Percentiles rank a stretch among this genome's conserved stretches.
phyloP scores from a whole-genome alignment of 2,797 vertebrate species.

The Hyperoplus immaculatus region DNA sequence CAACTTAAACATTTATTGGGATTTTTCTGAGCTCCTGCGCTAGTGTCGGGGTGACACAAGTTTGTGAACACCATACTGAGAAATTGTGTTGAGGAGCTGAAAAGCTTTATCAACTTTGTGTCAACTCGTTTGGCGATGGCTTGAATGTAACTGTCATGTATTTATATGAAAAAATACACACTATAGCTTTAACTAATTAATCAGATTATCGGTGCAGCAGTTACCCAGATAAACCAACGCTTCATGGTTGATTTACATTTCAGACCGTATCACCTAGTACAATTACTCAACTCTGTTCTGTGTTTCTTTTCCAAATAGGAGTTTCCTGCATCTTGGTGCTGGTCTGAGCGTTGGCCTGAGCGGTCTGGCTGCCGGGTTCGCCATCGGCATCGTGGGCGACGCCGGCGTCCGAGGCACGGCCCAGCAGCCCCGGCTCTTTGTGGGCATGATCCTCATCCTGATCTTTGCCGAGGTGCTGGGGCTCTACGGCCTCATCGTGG shows the following conservation, averaged over 20 bases:
- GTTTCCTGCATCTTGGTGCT: conserved; percentile 97
- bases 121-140: too few relatives aligned
- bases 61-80: too few relatives aligned
- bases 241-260: background rate
- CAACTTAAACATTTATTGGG: too few relatives aligned
- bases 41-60: too few relatives aligned
- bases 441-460: conserved; percentile 99
- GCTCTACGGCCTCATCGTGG: conserved; percentile 98
- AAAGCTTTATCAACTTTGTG: too few relatives aligned
- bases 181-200: background rate
- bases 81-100: too few relatives aligned
- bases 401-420: conserved; percentile 97
- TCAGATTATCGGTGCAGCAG: background rate
- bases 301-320: conserved; percentile 82
- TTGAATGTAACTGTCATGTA: too few relatives aligned
- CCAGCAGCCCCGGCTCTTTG: conserved; percentile 98
- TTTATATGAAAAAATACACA: too few relatives aligned
- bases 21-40: too few relatives aligned
- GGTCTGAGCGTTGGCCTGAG: conserved; percentile 98
- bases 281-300: background rate
- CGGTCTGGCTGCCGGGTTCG: conserved; percentile 97
- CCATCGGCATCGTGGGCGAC: conserved; percentile 98
- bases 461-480: conserved; percentile 99
- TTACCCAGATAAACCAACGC: background rate
- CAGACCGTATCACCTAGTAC: background rate